Percentiles rank a stretch among this genome's conserved stretches.
Conservation (phyloP, 2,113 vertebrate genomes). For the Apteryx mantelli region DNA sequence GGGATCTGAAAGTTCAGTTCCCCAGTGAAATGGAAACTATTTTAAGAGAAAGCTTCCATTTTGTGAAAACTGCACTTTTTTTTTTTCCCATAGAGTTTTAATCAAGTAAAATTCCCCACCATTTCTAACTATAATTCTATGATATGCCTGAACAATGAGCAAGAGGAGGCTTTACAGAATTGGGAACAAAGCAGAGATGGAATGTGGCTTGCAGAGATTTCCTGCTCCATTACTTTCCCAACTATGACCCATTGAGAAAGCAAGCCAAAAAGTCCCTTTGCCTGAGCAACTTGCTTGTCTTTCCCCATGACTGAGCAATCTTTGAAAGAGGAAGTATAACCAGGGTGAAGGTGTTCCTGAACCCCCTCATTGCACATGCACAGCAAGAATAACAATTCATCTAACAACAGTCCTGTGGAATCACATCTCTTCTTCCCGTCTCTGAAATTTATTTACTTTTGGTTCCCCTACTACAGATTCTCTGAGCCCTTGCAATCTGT, state of each 20-base stretch:
- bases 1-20: neutral
- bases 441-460: neutral
- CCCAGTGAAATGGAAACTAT: neutral
- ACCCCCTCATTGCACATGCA: neutral
- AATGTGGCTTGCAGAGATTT: neutral
- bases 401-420: neutral
- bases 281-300: neutral
- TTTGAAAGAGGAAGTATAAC: neutral
- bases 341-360: neutral
- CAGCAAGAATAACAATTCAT: neutral
- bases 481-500: neutral
- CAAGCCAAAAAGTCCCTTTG: neutral
- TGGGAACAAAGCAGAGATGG: neutral
- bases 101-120: neutral
- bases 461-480: neutral
- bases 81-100: neutral
- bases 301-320: neutral
- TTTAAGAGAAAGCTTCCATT: neutral
- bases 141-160: neutral
- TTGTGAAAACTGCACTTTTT: neutral
- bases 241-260: neutral
- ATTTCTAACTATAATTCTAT: neutral
- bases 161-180: neutral
- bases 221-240: neutral
- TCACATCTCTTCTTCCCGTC: neutral